phyloP scores from a whole-genome alignment of 1,140 invertebrate genomes.

The Telenomus remus region DNA sequence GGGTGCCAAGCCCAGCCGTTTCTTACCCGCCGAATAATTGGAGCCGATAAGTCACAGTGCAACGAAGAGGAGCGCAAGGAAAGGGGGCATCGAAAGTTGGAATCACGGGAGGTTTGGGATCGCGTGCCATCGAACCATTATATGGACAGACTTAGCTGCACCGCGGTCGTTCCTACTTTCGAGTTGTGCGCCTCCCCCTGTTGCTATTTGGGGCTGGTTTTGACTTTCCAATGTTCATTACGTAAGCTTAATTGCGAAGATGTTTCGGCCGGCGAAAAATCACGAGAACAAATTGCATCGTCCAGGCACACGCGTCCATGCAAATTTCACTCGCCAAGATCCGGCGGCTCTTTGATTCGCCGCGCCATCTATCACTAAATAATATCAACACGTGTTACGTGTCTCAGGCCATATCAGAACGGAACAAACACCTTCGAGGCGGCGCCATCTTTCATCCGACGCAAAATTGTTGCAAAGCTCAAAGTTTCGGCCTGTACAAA shows the following conservation, averaged over 20 bases:
- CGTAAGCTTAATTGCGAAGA: slow-evolving; percentile 57
- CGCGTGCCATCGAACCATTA: slow-evolving; percentile 72
- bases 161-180: slow-evolving; percentile 71
- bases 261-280: slow-evolving; percentile 32
- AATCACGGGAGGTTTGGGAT: slow-evolving; percentile 62
- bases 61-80: slow-evolving; percentile 53
- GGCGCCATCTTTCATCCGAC: slow-evolving; percentile 10
- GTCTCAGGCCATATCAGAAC: slow-evolving; percentile 5
- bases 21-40: slow-evolving; percentile 72
- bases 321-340: slow-evolving; percentile 37
- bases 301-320: slow-evolving; percentile 8
- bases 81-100: slow-evolving; percentile 45
- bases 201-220: slow-evolving; percentile 70
- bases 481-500: no score
- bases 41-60: slow-evolving; percentile 74
- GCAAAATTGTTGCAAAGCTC: neutral
- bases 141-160: slow-evolving; percentile 71
- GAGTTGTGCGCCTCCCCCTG: slow-evolving; percentile 63
- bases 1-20: slow-evolving; percentile 68
- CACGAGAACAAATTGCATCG: slow-evolving; percentile 41
- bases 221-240: slow-evolving; percentile 62
- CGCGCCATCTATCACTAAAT: slow-evolving; percentile 25
- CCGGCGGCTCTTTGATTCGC: slow-evolving; percentile 23
- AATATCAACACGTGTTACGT: slow-evolving; percentile 44
- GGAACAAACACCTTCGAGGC: slow-evolving; percentile 34